These are phyloP conservation scores for Mustelus asterias DNA, from an alignment of 2,113 vertebrate genomes.

Conservation along the genomic window DNA sequence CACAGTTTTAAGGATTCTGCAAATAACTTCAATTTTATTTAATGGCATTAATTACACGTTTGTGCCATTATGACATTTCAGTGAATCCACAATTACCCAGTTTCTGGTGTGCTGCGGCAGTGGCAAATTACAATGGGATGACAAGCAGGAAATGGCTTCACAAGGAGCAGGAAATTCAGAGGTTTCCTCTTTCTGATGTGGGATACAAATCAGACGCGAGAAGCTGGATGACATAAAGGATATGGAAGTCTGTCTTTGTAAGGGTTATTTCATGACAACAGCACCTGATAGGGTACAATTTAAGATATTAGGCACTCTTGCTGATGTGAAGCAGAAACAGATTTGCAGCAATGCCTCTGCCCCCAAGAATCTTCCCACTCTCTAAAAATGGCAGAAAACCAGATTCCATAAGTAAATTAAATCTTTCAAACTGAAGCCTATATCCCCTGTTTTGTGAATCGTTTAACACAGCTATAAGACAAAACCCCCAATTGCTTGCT, in stretches of 20 bases:
- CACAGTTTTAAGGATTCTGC: not conserved
- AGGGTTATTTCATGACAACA: not conserved
- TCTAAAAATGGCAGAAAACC: not conserved
- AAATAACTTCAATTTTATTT: not conserved
- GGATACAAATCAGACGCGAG: not conserved
- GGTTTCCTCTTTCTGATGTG: not conserved
- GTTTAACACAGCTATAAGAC: not conserved
- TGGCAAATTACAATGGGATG: not conserved
- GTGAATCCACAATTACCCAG: not conserved
- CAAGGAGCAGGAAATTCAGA: slow-evolving; percentile 28
- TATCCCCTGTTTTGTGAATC: not conserved
- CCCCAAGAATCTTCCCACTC: not conserved
- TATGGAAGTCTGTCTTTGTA: not conserved
- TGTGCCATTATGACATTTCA: not conserved
- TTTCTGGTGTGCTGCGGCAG: not conserved
- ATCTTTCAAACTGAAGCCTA: not conserved
- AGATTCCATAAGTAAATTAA: not conserved
- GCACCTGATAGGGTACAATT: not conserved
- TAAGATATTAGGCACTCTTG: not conserved
- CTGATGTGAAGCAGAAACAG: not conserved
- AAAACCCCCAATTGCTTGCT: not conserved
- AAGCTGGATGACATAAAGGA: not conserved
- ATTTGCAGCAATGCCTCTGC: not conserved
- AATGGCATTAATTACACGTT: not conserved
- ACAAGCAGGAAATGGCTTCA: not conserved